phyloP scores from a whole-genome alignment of 23 tunicate genomes.

The Styela plicata region DNA sequence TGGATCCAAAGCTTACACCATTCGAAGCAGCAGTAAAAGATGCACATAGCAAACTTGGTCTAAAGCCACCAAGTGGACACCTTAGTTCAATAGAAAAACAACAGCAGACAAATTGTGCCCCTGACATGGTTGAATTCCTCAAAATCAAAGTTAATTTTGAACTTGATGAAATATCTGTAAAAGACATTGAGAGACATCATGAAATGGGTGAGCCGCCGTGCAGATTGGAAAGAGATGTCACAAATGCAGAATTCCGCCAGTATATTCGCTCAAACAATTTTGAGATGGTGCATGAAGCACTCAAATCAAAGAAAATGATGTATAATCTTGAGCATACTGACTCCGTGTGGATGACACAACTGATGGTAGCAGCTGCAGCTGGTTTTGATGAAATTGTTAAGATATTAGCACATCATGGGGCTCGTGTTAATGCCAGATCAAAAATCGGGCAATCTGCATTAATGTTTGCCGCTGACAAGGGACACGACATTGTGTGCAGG shows the following conservation, averaged over 20 bases:
- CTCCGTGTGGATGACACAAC: conserved; percentile 50
- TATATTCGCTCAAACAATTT: conserved; percentile 61
- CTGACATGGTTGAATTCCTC: conserved; percentile 68
- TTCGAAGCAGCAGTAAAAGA: not conserved
- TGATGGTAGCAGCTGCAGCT: conserved; percentile 70
- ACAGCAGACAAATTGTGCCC: not conserved
- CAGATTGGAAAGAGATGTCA: conserved; percentile 51
- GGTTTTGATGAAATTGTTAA: conserved; percentile 79
- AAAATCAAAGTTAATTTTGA: conserved; percentile 71
- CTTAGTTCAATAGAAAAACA: not conserved
- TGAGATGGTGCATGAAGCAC: conserved; percentile 75
- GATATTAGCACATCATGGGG: conserved; percentile 69
- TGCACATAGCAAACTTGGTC: not conserved
- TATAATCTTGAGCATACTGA: conserved; percentile 76
- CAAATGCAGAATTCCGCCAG: conserved; percentile 75
- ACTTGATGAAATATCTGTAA: conserved; percentile 55
- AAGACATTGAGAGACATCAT: conserved; percentile 82
- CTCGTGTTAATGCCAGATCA: conserved; percentile 56
- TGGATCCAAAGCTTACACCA: conserved; percentile 12
- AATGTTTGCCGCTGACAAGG: conserved; percentile 83
- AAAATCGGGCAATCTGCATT: conserved; percentile 65
- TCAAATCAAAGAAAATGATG: conserved; percentile 53
- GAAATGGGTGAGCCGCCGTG: conserved; percentile 93
- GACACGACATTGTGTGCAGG: conserved; percentile 44
- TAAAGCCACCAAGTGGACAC: not conserved